Percentiles rank a stretch among this genome's conserved stretches.
phyloP scores from a whole-genome alignment of 2,113 vertebrate genomes.

The Chaetodon trifascialis region DNA sequence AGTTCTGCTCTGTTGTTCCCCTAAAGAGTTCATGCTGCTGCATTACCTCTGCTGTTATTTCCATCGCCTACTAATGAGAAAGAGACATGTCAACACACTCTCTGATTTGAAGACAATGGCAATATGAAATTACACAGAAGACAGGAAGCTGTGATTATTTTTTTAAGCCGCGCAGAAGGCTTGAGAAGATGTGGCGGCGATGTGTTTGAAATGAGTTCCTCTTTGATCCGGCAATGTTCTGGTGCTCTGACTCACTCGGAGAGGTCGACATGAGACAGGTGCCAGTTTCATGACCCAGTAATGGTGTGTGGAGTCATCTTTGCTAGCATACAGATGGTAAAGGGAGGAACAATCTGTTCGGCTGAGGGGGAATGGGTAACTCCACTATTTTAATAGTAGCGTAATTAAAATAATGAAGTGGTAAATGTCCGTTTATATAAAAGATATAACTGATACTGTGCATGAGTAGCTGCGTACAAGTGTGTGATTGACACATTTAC shows the following conservation, averaged over 20 bases:
- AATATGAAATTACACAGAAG: conserved; percentile 31
- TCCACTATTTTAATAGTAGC: neutral
- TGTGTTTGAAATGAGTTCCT: conserved; percentile 34
- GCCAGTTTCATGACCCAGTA: conserved; percentile 49
- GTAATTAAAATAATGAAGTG: conserved; percentile 13
- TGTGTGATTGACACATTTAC: conserved; percentile 27
- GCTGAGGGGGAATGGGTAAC: neutral
- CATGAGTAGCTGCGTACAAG: neutral
- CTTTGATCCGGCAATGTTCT: conserved; percentile 52
- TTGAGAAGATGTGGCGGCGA: conserved; percentile 7
- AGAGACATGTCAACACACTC: conserved; percentile 35
- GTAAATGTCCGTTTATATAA: neutral
- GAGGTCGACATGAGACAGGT: conserved; percentile 42
- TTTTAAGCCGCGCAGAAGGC: conserved; percentile 4
- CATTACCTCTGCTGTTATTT: conserved; percentile 40
- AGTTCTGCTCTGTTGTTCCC: conserved; percentile 26
- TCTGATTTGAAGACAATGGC: conserved; percentile 33
- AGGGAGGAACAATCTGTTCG: conserved; percentile 5
- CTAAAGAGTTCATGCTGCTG: conserved; percentile 23
- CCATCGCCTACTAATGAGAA: conserved; percentile 47
- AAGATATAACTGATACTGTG: neutral
- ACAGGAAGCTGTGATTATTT: conserved; percentile 14
- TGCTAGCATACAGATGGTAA: neutral
- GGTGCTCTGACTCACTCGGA: conserved; percentile 26
- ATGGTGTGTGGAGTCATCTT: conserved; percentile 17